Base-by-base conservation (phyloP, 2,797 vertebrate species). In the Hypotaenidia philippensis region DNA sequence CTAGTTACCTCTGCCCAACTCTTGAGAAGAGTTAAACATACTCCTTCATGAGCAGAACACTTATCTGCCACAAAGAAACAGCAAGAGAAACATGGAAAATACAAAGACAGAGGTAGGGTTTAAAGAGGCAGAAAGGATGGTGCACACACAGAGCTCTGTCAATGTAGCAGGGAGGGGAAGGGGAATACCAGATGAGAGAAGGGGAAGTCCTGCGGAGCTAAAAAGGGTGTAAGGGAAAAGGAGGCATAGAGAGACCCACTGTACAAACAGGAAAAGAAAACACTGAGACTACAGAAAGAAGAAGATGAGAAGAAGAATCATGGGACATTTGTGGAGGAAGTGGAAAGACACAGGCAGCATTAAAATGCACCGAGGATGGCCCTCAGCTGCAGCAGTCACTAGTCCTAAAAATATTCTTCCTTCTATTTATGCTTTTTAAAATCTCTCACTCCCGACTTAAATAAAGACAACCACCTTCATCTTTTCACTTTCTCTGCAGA, bases 201-300 rank as follows among this genome's bases (percentile, higher is more conserved):
- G 84, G 75, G 87, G 71, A 94, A 94, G 89, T 85, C 84, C 82
- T 34, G 78, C 1, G 22, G 32, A 55, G 63, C 59, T 83, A 3
- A 72, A 68, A 36, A 0, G 18, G 15, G 26, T 5, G 4, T 27
- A 49, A 79, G 85, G 63, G 11, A 52, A 78, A 72, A 87, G 81
- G n/a, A 74, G 64, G 20, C 69, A 31, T 0, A 5, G 0, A 69
- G 66, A 81, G 63, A 65, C 5, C 9, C 53, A 27, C 60, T 45
- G 83, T 11, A 21, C 15, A 55, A 66, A 83, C 87, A 64, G 40
- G 71, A 65, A 64, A 89, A 91, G 38, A 55, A 94, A 93, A 36
- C 44, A 64, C 91, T 32, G 68, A 85, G 68, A 25, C 47, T 74
- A 91, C 95, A 96, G 79, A 95, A 96, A 69, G 16, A 59, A 89